Percentiles rank a stretch among this genome's conserved stretches.
Evolutionary conservation across 2,113 vertebrate genomes (phyloP).

Genomic region (Delphinus delphis): DNA sequence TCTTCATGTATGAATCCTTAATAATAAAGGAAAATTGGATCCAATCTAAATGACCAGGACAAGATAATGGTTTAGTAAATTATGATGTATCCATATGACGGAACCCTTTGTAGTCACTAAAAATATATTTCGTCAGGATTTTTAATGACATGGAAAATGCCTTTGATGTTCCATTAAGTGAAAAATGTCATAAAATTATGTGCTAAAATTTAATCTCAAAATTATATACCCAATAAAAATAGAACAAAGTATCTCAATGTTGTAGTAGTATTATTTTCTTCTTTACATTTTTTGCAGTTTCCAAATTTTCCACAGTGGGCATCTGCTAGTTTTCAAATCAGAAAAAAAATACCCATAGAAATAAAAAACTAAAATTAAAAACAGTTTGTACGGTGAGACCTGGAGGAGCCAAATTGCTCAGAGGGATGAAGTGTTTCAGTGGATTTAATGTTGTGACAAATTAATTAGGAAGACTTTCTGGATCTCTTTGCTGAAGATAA

Average conservation of each 20-base stretch:
- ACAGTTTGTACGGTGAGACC: background rate
- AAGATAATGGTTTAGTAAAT: background rate
- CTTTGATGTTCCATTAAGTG: background rate
- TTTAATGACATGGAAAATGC: slow-evolving; percentile 29
- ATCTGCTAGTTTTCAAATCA: slow-evolving; percentile 7
- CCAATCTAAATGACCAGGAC: background rate
- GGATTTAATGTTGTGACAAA: background rate
- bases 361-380: background rate
- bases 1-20: background rate
- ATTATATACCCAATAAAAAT: slow-evolving; percentile 24
- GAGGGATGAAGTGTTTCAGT: background rate
- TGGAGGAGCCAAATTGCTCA: background rate
- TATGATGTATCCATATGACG: background rate
- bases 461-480: background rate
- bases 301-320: background rate
- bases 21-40: slow-evolving; percentile 25
- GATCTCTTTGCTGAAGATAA: background rate
- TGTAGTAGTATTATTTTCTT: background rate
- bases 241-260: background rate
- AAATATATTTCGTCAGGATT: slow-evolving; percentile 41
- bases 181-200: slow-evolving; percentile 27
- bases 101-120: slow-evolving; percentile 13
- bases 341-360: background rate
- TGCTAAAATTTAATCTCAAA: slow-evolving; percentile 21
- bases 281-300: background rate